Evolutionary conservation across 1,140 invertebrate genomes (phyloP), one percentile per base, ranked within the genome.

Genomic region (Dufourea novaeangliae): DNA sequence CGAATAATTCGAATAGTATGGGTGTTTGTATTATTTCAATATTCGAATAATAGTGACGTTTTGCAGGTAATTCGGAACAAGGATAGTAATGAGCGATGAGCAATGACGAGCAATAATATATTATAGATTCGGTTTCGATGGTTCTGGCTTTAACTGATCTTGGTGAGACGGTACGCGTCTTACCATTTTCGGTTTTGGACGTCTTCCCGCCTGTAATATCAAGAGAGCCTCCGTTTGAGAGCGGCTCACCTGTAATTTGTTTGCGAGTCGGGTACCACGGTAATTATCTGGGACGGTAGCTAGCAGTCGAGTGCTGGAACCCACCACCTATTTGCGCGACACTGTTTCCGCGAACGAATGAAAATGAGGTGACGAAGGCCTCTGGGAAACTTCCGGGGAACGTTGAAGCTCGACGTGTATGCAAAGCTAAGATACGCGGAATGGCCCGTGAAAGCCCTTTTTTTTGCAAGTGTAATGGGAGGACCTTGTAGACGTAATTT

Each of bases 281-380:
- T 22, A 75, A 75, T 75, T 75, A 75, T 68, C 64, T n/a, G 63
- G 62, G 27, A 56, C 62, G 20, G 7, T 37, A 27, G 37, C 34
- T 34, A 20, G 61, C 12, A 32, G 29, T n/a, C 54, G 54, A 75
- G 73, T 69, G 64, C 11, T 39, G 17, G 22, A 37, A 63, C n/a
- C 14, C 10, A 17, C 25, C 37, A 32, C 39, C 73, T 75, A 75
- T 75, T 75, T 75, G 64, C 73, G 64, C 54, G 64, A 57, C 73
- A 59, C 64, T 75, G 54, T 75, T 75, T 59, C 73, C 64, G 63
- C 52, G 73, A 69, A 68, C 64, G 73, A 75, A 75, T 75, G 73
- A 75, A 69, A 75, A 75, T 50, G 22, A 75, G 54, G 64, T 22
- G 73, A 46, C 52, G 73, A 75, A 75, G 52, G 59, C 29, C n/a